Conservation (phyloP, 2,113 vertebrate genomes). For the Cyprinodon tularosa region DNA sequence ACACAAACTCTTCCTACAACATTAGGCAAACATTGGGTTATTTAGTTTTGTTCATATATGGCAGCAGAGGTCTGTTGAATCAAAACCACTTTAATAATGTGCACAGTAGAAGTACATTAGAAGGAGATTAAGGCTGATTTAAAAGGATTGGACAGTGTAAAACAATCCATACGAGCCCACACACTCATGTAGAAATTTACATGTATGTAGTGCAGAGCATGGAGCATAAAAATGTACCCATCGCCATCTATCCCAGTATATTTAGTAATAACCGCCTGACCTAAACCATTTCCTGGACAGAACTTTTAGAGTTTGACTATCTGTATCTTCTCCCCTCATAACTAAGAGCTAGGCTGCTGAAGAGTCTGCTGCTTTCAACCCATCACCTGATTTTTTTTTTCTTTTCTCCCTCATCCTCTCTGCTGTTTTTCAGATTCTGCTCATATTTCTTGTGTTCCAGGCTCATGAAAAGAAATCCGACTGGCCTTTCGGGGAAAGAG, state of each 20-base stretch:
- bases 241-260: conserved; percentile 11
- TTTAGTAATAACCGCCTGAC: conserved; percentile 12
- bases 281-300: not conserved
- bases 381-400: conserved; percentile 31
- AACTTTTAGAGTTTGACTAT: not conserved
- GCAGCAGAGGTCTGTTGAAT: no score
- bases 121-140: no score
- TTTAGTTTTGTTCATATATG: no score
- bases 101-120: no score
- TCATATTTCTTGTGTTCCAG: conserved; percentile 66
- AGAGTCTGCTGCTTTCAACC: conserved; percentile 35
- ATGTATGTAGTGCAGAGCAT: not conserved
- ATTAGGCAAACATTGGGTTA: no score
- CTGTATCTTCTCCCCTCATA: conserved; percentile 11
- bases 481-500: conserved; percentile 69
- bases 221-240: not conserved
- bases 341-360: conserved; percentile 30
- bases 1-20: no score
- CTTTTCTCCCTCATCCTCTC: conserved; percentile 38
- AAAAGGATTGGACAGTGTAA: no score
- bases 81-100: no score
- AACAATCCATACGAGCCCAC: no score
- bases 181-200: not conserved
- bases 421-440: conserved; percentile 53
- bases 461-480: conserved; percentile 72